phyloP scores from a whole-genome alignment of 1,140 invertebrate species.

The Bombus sylvicola region DNA sequence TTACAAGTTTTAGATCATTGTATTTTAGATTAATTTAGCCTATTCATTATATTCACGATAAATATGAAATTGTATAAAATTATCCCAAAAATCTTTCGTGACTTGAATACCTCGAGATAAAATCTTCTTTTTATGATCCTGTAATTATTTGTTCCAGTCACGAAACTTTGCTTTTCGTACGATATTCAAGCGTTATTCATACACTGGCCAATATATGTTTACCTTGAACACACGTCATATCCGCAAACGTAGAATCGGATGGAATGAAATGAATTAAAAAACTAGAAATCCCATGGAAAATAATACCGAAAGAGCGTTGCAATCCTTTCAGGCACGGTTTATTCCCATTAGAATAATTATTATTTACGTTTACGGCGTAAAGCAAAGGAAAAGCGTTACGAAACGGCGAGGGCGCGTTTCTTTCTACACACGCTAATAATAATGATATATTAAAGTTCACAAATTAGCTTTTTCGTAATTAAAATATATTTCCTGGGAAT shows the following conservation, averaged over 20 bases:
- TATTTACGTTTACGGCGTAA: constrained; percentile 16
- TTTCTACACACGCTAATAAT: neutral
- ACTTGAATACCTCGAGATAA: too few relatives aligned
- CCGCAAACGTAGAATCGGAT: neutral
- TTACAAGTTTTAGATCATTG: too few relatives aligned
- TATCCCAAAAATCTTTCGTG: too few relatives aligned
- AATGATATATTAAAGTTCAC: neutral
- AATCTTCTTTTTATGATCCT: neutral
- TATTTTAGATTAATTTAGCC: too few relatives aligned
- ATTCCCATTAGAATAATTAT: constrained; percentile 27
- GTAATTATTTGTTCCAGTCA: too few relatives aligned
- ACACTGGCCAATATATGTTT: neutral
- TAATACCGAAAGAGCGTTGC: neutral
- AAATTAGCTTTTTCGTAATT: constrained; percentile 33
- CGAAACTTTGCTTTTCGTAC: neutral
- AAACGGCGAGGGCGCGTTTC: neutral
- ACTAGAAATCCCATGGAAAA: neutral
- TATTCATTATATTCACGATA: too few relatives aligned
- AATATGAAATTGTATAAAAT: too few relatives aligned
- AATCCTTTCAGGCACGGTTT: neutral
- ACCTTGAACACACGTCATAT: too few relatives aligned
- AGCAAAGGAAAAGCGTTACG: neutral
- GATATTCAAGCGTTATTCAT: neutral
- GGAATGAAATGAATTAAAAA: neutral
- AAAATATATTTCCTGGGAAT: constrained; percentile 34